A percentile compares a stretch with the other conserved stretches of the same genome.
Conservation (phyloP, 2,113 vertebrate genomes). For the Sceloporus tristichus region DNA sequence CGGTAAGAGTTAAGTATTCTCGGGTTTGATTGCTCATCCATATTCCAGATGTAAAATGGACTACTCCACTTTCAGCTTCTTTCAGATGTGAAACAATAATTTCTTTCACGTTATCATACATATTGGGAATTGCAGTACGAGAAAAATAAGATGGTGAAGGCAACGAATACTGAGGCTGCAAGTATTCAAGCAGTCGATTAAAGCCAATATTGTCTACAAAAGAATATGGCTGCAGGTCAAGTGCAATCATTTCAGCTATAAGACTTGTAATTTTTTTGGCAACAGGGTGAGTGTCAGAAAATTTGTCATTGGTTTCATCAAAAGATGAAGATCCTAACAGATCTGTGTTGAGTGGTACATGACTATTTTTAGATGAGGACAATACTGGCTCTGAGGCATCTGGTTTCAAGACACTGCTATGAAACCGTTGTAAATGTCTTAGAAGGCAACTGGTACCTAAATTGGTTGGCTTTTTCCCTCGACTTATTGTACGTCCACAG, state of each 20-base stretch:
- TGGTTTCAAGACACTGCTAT: slow-evolving; percentile 88
- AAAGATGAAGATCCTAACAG: slow-evolving; percentile 79
- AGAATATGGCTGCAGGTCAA: slow-evolving; percentile 97
- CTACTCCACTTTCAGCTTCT: slow-evolving; percentile 91
- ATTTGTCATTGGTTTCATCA: slow-evolving; percentile 83
- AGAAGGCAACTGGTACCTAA: slow-evolving; percentile 95
- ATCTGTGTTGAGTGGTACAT: slow-evolving; percentile 78
- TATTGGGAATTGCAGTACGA: slow-evolving; percentile 94
- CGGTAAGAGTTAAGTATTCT: slow-evolving; percentile 94
- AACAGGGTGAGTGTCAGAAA: slow-evolving; percentile 91
- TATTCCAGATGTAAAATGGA: slow-evolving; percentile 95
- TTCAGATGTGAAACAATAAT: slow-evolving; percentile 90
- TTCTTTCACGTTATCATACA: slow-evolving; percentile 94
- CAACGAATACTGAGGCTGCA: slow-evolving; percentile 94
- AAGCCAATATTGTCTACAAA: slow-evolving; percentile 94
- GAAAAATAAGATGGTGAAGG: slow-evolving; percentile 94
- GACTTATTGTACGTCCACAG: slow-evolving; percentile 96
- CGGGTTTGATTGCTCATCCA: slow-evolving; percentile 96
- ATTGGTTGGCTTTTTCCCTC: slow-evolving; percentile 97
- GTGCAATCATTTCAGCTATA: slow-evolving; percentile 97
- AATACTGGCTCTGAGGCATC: slow-evolving; percentile 83
- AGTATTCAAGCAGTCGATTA: slow-evolving; percentile 91
- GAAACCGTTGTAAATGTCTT: slow-evolving; percentile 95
- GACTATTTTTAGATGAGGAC: slow-evolving; percentile 77
- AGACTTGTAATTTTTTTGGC: slow-evolving; percentile 98